Evolutionary conservation across 2,888 invertebrate species (phyloP), one percentile per base, ranked within the genome.

Genomic region (Drosophila merina): DNA sequence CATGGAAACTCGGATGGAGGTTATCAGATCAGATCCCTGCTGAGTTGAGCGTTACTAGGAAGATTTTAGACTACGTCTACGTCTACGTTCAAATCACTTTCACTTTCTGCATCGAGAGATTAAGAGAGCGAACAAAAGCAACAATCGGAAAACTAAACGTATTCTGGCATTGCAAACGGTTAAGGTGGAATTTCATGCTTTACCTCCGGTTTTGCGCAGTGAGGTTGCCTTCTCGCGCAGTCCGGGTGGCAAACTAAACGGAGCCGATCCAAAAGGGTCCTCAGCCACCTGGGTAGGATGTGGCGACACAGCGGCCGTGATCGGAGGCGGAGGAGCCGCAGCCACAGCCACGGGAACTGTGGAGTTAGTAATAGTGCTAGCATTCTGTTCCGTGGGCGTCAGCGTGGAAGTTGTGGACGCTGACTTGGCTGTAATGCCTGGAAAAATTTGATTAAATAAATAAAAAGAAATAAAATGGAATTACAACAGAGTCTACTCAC

Each of bases 251-350:
- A 95, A 93, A 92, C 94, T 95, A 90, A 97, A 96, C 20, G 97
- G 97, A 62, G 96, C 96, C 79, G 95, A 95, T 82, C 95, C 95
- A 91, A 97, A 97, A 12, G 96, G 96, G 92, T 96, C 95, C 88
- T 95, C 94, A 4, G 93, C 92, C n/a, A 78, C 42, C 26, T 54
- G 73, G 20, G 8, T 20, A 8, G 79, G 82, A 74, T 69, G 55
- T 4, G 88, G 78, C 5, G 86, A 79, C 0, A 83, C 74, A 28
- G 75, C 52, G n/a, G 57, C 44, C 7, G 57, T 20, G 50, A 56
- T 62, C 7, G 60, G 31, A 6, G 47, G 26, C 6, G 68, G 45
- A 40, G 75, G 57, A 25, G 33, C 33, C 5, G 57, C 51, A 12
- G 50, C n/a, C 8, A 30, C 25, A 5, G 52, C 7, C 9, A 59